Evolutionary conservation across 2,113 vertebrate species (phyloP).

Genomic region (Pteruthius melanotis): DNA sequence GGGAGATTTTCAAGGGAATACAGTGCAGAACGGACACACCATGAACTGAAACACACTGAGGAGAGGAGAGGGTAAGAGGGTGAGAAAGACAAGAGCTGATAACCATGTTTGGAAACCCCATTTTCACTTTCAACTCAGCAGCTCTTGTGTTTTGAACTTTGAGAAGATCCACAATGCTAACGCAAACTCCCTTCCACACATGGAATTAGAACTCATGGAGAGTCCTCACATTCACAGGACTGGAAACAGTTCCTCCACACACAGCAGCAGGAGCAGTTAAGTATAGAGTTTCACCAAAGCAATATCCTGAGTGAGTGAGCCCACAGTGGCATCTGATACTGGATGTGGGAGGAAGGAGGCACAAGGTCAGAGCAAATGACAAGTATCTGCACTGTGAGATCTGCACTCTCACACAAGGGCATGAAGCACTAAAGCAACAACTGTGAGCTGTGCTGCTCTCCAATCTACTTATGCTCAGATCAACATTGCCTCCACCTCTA

Average conservation of each 20-base stretch:
- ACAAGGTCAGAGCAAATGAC: not conserved
- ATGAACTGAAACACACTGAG: not conserved
- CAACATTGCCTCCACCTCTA: not conserved
- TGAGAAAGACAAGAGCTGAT: not conserved
- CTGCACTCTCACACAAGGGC: not conserved
- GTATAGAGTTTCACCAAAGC: not conserved
- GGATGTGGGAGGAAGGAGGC: not conserved
- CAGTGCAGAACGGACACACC: not conserved
- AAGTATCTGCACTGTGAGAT: not conserved
- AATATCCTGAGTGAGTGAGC: not conserved
- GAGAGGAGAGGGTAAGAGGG: not conserved
- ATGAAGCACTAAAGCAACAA: not conserved
- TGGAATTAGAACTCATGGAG: not conserved
- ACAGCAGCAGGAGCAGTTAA: not conserved
- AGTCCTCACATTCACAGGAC: not conserved
- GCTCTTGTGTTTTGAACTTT: not conserved
- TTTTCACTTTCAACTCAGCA: not conserved
- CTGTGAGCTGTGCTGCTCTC: not conserved
- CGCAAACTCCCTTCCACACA: not conserved
- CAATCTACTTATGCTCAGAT: not conserved
- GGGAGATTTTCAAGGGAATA: not conserved
- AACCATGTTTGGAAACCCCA: not conserved
- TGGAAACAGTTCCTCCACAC: fast-evolving
- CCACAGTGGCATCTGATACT: not conserved
- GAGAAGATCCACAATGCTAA: not conserved